phyloP scores from a whole-genome alignment of 1,140 invertebrate species.

The Chlorops oryzae region DNA sequence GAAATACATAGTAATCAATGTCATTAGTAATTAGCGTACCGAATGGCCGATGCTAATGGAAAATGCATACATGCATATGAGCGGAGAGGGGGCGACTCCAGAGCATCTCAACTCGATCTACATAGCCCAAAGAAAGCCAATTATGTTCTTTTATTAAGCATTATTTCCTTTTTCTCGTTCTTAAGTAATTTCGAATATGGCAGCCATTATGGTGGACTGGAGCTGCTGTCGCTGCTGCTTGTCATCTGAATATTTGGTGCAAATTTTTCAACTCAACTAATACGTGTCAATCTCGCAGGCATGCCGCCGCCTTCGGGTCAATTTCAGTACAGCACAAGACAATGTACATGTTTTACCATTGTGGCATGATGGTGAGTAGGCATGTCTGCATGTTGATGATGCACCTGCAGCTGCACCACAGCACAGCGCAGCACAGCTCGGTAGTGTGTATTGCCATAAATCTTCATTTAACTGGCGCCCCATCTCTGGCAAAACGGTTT shows the following conservation, averaged over 20 bases:
- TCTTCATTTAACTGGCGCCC: slow-evolving; percentile 48
- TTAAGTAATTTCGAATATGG: too few species aligned
- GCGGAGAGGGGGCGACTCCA: background rate
- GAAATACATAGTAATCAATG: slow-evolving; percentile 32
- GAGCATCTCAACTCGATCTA: background rate
- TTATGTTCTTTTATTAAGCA: background rate
- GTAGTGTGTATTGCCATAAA: slow-evolving; percentile 38
- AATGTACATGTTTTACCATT: slow-evolving; percentile 33
- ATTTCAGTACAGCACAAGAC: slow-evolving; percentile 11
- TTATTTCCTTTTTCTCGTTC: too few species aligned
- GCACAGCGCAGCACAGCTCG: background rate
- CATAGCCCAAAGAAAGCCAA: background rate
- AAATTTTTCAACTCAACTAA: too few species aligned
- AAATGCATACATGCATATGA: too few species aligned
- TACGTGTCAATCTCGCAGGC: too few species aligned
- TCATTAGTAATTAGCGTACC: slow-evolving; percentile 41
- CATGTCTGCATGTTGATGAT: slow-evolving; percentile 20
- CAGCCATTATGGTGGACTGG: too few species aligned
- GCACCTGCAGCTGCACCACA: slow-evolving; percentile 20
- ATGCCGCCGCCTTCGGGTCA: slow-evolving; percentile 13
- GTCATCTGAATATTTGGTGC: too few species aligned
- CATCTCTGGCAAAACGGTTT: slow-evolving; percentile 43
- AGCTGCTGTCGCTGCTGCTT: too few species aligned
- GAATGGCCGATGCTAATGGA: too few species aligned
- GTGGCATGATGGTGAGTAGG: slow-evolving; percentile 22